Conservation (phyloP, 2,797 vertebrate species). For the Acanthornis magna region DNA sequence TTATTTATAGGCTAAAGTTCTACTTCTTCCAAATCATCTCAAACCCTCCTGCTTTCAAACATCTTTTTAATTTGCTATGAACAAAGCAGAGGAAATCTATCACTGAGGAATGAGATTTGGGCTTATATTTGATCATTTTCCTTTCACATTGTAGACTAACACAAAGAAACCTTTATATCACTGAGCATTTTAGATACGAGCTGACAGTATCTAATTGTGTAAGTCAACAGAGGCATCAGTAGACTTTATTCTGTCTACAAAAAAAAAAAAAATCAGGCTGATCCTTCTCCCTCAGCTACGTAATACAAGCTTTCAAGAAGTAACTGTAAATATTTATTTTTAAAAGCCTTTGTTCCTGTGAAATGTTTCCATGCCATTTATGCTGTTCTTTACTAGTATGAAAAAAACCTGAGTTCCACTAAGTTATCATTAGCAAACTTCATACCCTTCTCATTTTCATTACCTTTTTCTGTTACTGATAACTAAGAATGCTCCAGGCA, state of each 20-base stretch:
- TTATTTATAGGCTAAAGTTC: not conserved
- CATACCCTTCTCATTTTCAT: not conserved
- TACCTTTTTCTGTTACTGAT: not conserved
- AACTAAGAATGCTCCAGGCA: not conserved
- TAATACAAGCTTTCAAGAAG: not conserved
- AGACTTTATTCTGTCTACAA: not conserved
- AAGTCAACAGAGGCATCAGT: not conserved
- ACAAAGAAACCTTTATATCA: not conserved
- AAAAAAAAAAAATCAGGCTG: not conserved
- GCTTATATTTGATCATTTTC: constrained; percentile 4
- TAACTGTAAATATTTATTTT: not conserved
- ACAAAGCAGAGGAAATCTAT: not conserved
- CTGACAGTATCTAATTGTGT: not conserved
- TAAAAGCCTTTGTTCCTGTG: not conserved
- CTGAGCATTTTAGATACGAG: not conserved
- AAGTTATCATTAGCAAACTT: not conserved
- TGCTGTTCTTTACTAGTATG: not conserved
- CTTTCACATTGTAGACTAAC: not conserved
- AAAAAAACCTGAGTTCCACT: not conserved
- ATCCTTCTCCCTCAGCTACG: not conserved
- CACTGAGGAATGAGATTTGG: not conserved
- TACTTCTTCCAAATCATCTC: not conserved
- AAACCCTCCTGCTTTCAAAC: not conserved
- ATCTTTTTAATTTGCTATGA: not conserved
- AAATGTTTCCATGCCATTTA: not conserved